Evolutionary conservation across 2,113 vertebrate species (phyloP), one percentile per base, ranked within the genome.

Genomic region (Ariopsis seemanni): DNA sequence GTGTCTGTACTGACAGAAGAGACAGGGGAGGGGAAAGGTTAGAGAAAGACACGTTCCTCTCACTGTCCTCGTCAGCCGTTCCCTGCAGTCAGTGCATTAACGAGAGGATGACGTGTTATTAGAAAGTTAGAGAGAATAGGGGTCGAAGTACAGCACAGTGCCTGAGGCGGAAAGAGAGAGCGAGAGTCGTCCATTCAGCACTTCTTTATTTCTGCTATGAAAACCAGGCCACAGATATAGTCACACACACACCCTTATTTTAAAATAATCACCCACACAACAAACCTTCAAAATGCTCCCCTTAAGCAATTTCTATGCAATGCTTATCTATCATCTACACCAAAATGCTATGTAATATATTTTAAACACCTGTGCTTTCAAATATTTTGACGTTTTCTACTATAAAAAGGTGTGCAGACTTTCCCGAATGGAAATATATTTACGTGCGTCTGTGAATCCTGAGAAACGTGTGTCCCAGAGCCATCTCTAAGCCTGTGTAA

Each of bases 91-190:
- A 83, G 86, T 50, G 80, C 71, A 62, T 81, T 88, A 85, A 90
- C 81, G 80, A 87, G 65, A 77, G 77, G 60, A 75, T 87, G 89
- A 85, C 89, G 82, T 84, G 67, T 85, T 90, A 85, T 87, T 88
- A 88, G 75, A 87, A 82, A 55, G 75, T 42, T 84, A n/a, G 57
- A 80, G 81, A 58, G 75, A 84, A 67, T 34, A 55, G 22, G 58
- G 53, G 77, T 42, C 10, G 30, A 42, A 6, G 55, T 80, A 25
- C 30, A 84, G 58, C 82, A 53, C 22, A 48, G 67, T 75, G 89
- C 87, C 87, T 77, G 81, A 85, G 87, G 82, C 34, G 27, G 5
- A 78, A 74, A 50, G 71, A 42, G 83, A 86, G 78, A 80, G 34
- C 48, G 72, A 63, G 15, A 27, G 9, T 50, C 2, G 52, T 78